These are phyloP conservation scores for Argopecten irradians DNA, from an alignment of 1,140 invertebrate species.

Conservation along the genomic window DNA sequence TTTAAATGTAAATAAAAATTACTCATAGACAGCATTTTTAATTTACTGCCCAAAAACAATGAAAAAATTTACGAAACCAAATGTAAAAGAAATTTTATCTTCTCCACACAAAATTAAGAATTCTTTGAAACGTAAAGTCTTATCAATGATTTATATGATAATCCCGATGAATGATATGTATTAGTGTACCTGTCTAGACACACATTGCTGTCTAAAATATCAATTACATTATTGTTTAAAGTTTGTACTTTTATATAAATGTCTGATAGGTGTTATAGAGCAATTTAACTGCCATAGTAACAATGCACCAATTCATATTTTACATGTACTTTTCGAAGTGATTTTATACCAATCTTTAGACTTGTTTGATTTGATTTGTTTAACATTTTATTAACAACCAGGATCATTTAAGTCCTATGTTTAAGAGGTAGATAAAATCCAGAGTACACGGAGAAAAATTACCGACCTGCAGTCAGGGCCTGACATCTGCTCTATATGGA, in stretches of 20 bases:
- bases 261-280: background rate
- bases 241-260: background rate
- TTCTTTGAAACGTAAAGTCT: constrained; percentile 11
- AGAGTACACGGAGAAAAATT: no score
- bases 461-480: no score
- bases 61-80: background rate
- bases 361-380: no score
- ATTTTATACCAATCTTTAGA: no score
- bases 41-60: background rate
- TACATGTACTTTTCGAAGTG: no score
- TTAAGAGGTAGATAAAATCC: no score
- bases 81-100: background rate
- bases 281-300: no score
- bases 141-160: constrained; percentile 4
- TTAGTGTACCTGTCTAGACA: background rate
- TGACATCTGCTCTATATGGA: no score
- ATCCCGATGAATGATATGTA: background rate
- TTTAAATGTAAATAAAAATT: constrained; percentile 13
- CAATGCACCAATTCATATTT: no score
- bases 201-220: background rate
- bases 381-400: no score
- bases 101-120: background rate
- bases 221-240: background rate
- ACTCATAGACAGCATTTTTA: background rate
- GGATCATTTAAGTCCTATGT: no score